Evolutionary conservation across 2,888 invertebrate genomes (phyloP), one percentile per base, ranked within the genome.

Genomic region (Allygus modestus): DNA sequence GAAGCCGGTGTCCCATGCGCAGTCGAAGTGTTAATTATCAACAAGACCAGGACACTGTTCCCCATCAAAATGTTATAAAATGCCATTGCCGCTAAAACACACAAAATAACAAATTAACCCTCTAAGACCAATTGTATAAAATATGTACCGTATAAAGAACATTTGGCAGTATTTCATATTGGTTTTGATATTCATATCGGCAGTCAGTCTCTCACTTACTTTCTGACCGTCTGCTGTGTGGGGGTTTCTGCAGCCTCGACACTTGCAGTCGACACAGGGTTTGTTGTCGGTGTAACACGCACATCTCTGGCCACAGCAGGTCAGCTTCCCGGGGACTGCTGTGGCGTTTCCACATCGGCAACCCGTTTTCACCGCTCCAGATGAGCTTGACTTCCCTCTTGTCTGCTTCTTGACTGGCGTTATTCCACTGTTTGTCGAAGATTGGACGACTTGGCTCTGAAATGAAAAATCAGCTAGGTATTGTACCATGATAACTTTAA

Each of bases 341-440:
- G 97, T 97, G 0, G 97, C 96, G 91, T 97, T 96, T 2, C 98
- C 98, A 91, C 98, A 98, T 85, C 97, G 93, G 89, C 98, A 98
- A 17, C 97, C 96, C 81, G 88, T 88, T 81, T 86, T 86, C n/a
- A 83, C 82, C 51, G 81, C 61, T 28, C 23, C 69, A 86, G 43
- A 86, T 23, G 61, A 85, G 82, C 69, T 46, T 73, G 51, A 46
- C 54, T 65, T 77, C 23, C 82, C 82, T 73, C 82, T 54, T 58
- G 79, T 54, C 33, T n/a, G 54, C 23, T 79, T 79, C 26, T 79
- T 79, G 5, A 17, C 37, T 31, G 54, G 33, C 9, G 51, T 46
- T 41, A 33, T 23, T 41, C 71, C 71, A 17, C 77, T 77, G n/a
- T 77, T 77, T 51, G 46, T 26, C 0, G 43, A 4, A 0, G 77